Conservation (phyloP, 1,140 invertebrate genomes). For the Anastrepha ludens region DNA sequence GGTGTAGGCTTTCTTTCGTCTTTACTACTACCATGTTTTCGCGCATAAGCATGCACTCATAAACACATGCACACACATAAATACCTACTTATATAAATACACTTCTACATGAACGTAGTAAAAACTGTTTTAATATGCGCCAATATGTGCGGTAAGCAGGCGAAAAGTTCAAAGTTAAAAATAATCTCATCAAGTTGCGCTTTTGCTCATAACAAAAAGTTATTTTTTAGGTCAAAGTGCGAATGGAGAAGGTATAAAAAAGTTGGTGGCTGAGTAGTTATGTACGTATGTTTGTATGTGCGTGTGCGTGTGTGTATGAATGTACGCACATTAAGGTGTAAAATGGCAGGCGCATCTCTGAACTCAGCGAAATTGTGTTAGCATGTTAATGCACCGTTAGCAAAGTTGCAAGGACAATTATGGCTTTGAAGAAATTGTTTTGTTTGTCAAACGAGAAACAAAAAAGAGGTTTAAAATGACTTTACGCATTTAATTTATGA, state of each 20-base stretch:
- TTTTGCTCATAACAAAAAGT: slow-evolving; percentile 28
- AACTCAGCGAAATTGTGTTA: not conserved
- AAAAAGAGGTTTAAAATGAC: slow-evolving; percentile 15
- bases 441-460: not conserved
- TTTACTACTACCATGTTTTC: not conserved
- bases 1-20: not conserved
- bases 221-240: slow-evolving; percentile 32
- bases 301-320: not conserved
- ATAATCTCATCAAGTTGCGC: slow-evolving; percentile 35
- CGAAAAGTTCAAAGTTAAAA: slow-evolving; percentile 42
- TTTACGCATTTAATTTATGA: not conserved
- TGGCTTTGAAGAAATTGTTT: not conserved
- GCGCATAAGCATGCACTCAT: not conserved
- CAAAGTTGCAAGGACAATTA: not conserved
- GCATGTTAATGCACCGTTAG: not conserved
- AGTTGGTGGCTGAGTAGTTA: not conserved
- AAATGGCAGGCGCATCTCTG: not conserved
- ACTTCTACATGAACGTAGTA: not conserved
- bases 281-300: not conserved
- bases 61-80: not conserved
- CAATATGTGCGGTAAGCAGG: not conserved
- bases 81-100: too few relatives aligned
- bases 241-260: not conserved
- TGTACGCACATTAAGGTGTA: not conserved
- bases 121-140: slow-evolving; percentile 38